Evolutionary conservation across 2,113 vertebrate species (phyloP).

Genomic region (Euleptes europaea): DNA sequence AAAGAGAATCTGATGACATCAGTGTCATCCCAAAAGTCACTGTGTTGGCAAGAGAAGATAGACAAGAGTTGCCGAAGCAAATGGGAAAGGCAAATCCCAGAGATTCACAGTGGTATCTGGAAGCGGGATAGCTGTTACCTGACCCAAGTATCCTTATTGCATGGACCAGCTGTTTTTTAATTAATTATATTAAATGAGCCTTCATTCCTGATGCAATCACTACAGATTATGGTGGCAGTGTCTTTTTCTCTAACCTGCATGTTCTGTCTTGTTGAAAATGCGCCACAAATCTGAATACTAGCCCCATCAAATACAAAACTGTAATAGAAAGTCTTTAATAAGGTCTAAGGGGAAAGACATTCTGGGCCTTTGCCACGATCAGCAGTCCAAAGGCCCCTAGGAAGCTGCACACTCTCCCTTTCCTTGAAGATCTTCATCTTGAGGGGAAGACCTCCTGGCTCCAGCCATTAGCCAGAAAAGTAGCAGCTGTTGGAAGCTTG

Average conservation of each 20-base stretch:
- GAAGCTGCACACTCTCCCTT: too few species aligned
- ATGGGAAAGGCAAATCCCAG: neutral
- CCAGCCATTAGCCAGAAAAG: too few species aligned
- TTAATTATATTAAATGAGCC: neutral
- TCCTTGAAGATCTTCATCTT: too few species aligned
- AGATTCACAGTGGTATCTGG: neutral
- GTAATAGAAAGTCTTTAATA: neutral
- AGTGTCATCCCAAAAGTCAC: neutral
- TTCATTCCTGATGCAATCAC: neutral
- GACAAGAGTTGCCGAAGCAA: neutral
- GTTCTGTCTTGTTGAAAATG: neutral
- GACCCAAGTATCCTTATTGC: neutral
- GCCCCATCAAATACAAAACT: neutral
- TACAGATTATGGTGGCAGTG: neutral
- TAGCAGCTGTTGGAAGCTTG: too few species aligned
- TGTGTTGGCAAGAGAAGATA: neutral
- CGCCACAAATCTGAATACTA: neutral
- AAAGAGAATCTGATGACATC: neutral
- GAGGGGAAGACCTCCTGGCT: too few species aligned
- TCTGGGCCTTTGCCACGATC: too few species aligned
- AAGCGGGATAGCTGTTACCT: neutral
- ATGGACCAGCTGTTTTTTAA: neutral
- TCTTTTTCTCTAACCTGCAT: neutral
- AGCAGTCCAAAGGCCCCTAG: too few species aligned
- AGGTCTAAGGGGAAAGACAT: too few species aligned